Conservation (phyloP, 2,888 invertebrate genomes). For the Muscina levida region DNA sequence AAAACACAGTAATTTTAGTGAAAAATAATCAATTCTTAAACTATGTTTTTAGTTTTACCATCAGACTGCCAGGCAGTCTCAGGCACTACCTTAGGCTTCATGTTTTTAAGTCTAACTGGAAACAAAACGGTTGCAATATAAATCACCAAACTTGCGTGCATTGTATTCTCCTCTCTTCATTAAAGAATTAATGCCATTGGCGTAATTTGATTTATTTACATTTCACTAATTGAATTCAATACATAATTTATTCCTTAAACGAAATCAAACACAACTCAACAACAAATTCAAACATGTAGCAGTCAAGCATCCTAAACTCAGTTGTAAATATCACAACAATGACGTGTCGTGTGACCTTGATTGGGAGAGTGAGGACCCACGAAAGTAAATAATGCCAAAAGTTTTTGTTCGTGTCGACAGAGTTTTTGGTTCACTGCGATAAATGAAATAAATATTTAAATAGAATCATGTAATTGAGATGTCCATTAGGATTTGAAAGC, state of each 20-base stretch:
- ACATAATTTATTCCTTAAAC: too few species aligned
- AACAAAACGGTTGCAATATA: too few species aligned
- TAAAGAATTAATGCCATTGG: conserved; percentile 41
- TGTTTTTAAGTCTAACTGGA: too few species aligned
- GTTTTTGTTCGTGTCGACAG: not conserved
- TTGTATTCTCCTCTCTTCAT: too few species aligned
- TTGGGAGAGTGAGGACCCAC: not conserved
- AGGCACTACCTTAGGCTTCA: too few species aligned
- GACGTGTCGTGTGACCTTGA: not conserved
- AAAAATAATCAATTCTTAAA: not conserved
- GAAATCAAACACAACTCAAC: conserved; percentile 14
- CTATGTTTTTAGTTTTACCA: too few species aligned
- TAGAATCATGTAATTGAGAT: not conserved
- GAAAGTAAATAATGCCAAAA: not conserved
- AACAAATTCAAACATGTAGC: too few species aligned
- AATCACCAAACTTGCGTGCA: too few species aligned
- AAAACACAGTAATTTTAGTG: not conserved
- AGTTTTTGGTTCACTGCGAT: not conserved
- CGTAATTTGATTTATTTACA: conserved; percentile 50
- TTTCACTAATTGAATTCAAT: conserved; percentile 49
- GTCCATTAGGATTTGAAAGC: not conserved
- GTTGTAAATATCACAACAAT: too few species aligned
- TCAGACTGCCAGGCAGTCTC: too few species aligned
- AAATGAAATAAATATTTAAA: not conserved
- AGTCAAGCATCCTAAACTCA: too few species aligned